phyloP scores from a whole-genome alignment of 2,888 invertebrate species.

The Tinea pellionella region DNA sequence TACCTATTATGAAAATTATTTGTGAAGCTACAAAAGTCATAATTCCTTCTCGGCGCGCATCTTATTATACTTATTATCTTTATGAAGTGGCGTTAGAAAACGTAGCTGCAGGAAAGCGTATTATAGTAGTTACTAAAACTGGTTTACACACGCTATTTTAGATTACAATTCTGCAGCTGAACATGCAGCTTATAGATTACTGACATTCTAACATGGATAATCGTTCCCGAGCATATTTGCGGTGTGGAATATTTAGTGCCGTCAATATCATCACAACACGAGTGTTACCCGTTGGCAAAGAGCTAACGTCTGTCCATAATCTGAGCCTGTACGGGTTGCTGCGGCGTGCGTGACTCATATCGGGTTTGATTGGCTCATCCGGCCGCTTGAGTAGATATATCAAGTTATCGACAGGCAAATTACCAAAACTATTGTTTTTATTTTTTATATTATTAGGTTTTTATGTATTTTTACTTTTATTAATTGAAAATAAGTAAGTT shows the following conservation, averaged over 20 bases:
- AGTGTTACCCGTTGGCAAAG: neutral
- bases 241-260: neutral
- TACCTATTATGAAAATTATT: no score
- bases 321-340: neutral
- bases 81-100: neutral
- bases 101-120: neutral
- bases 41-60: no score
- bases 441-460: neutral
- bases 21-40: no score
- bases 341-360: slow-evolving; percentile 47
- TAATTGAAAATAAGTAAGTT: no score
- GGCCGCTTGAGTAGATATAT: slow-evolving; percentile 47
- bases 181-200: neutral
- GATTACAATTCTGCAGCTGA: neutral
- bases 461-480: no score
- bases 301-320: neutral
- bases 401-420: slow-evolving; percentile 26
- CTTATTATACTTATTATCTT: neutral
- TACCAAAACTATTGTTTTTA: neutral
- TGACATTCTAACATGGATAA: neutral
- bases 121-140: neutral
- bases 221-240: neutral
- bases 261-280: neutral
- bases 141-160: neutral
- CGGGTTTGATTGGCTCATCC: slow-evolving; percentile 59